Evolutionary conservation across 2,797 vertebrate genomes (phyloP), one percentile per base, ranked within the genome.

Genomic region (Notolepis coatsorum): DNA sequence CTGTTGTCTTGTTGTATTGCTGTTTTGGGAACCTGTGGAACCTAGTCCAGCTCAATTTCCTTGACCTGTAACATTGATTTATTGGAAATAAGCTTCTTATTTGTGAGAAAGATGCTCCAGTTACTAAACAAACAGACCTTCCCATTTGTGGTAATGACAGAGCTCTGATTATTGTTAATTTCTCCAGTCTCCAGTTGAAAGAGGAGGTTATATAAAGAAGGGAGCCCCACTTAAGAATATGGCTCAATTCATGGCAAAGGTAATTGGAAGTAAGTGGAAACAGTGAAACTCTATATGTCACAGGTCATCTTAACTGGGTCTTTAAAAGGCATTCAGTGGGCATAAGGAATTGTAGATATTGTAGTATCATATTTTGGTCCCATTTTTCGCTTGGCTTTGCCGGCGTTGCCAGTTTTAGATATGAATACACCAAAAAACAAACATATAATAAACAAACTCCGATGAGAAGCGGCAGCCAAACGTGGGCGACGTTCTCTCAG

Each of bases 361-460:
- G 5, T 28, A 25, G 48, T 56, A 56, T 25, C 49, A 62, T 65
- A n/a, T n/a, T n/a, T n/a, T n/a, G n/a, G n/a, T n/a, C n/a, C n/a
- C n/a, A n/a, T n/a, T n/a, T n/a, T n/a, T n/a, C n/a, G n/a, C n/a
- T n/a, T n/a, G n/a, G n/a, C n/a, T n/a, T n/a, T n/a, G n/a, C n/a
- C n/a, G n/a, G n/a, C n/a, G n/a, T n/a, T n/a, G n/a, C n/a, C n/a
- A n/a, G n/a, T n/a, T n/a, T n/a, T n/a, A n/a, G n/a, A n/a, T n/a
- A n/a, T n/a, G n/a, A n/a, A n/a, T n/a, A n/a, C n/a, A n/a, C n/a
- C 67, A 63, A 46, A 49, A 48, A 54, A 31, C 51, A 21, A 45
- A 23, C 20, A 1, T 65, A n/a, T 67, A 60, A 62, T 47, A 72
- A 51, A 72, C 78, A n/a, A n/a, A n/a, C n/a, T n/a, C n/a, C n/a